Evolutionary conservation across 2,113 vertebrate genomes (phyloP), one percentile per base, ranked within the genome.

Genomic region (Peromyscus polionotus): DNA sequence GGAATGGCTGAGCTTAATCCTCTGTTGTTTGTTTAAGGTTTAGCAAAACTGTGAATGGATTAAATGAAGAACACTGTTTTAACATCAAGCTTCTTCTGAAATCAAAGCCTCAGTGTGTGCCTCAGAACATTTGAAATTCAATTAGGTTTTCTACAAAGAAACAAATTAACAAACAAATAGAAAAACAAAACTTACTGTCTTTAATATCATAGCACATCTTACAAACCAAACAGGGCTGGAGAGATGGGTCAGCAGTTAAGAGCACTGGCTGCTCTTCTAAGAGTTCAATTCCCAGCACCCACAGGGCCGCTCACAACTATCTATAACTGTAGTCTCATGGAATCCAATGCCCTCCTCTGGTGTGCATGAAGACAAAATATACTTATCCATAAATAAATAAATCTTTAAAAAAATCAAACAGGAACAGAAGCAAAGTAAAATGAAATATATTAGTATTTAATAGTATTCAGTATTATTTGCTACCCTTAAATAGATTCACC

Each of bases 81-180:
- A 51, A 59, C 3, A 51, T 57, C 54, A 45, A 76, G 7, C 24
- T 88, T 24, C 20, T 59, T 92, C 75, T 90, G 31, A 28, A 61
- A 33, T 68, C 91, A 77, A 48, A 73, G 83, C 68, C 48, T 93
- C 48, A 70, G 2, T 4, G 5, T 59, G 68, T 72, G 33, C 36
- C 76, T 96, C 51, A 48, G 67, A 79, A 91, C 92, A 75, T 65
- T 16, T 84, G 91, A 94, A 93, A 80, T 94, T 77, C 42, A 63
- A 39, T 91, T 54, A 79, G 73, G 22, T 87, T 91, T 61, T 68
- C 68, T 28, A 94, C 45, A 73, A 68, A 84, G 81, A 72, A n/a
- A 39, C 36, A 77, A 67, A 79, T 86, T 57, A 36, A 24, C 54
- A 83, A 26, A 59, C 22, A 42, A 39, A 84, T 57, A 63, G 11